Base-by-base conservation (phyloP, 2,113 vertebrate genomes). In the Emberiza fucata region DNA sequence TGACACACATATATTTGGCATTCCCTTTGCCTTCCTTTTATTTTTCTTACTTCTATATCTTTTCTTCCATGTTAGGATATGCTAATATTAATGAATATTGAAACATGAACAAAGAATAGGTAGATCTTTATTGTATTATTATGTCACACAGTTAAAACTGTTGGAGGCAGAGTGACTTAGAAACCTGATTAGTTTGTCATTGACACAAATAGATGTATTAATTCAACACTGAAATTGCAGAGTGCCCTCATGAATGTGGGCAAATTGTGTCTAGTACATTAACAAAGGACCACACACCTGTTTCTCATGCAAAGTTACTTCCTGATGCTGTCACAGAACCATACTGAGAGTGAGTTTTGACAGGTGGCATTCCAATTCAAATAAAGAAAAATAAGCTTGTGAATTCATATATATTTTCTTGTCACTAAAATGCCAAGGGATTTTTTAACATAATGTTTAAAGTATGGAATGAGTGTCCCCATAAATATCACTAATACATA, bases 361-460 rank as follows among this genome's bases (percentile, higher is more conserved):
- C 97, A 98, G 97, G 98, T 97, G 96, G 95, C 56, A 94, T 94
- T 93, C 95, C 92, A 96, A 95, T 98, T 98, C 88, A 96, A 97
- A 97, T 97, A 97, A 95, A 93, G 88, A 81, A 92, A 94, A 98
- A 96, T 79, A 96, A 95, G 56, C 63, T 92, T 95, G 75, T 79
- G 90, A 92, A 92, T 88, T 65, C 81, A 88, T 96, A 90, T 86
- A 88, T 97, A 95, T 94, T 97, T 97, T 59, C 83, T 96, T 96
- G 85, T 95, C 94, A 90, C 79, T 79, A 86, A 77, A 94, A 94
- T 96, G 86, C 75, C 91, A 95, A 76, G 60, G 70, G 68, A 92
- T 96, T 93, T 91, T 97, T 93, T 95, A 73, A 88, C 72, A 71
- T 85, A 75, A 77, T 89, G 42, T 94, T 95, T 95, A 68, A 95